These are phyloP conservation scores for Amazona guildingii DNA, from an alignment of 2,113 vertebrate genomes.

Conservation along the genomic window DNA sequence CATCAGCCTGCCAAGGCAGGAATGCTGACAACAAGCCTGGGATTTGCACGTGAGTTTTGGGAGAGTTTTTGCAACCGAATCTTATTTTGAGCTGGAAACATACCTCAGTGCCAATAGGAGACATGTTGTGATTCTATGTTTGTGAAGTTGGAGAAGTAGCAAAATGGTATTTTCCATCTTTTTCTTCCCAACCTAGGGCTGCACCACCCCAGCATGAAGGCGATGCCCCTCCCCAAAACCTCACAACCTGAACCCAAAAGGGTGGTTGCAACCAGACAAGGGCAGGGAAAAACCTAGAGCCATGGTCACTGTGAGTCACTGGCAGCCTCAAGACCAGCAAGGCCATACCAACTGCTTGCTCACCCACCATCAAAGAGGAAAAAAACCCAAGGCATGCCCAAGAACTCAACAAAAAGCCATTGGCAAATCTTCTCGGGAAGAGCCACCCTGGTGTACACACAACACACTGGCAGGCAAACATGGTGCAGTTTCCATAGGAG, in stretches of 20 bases:
- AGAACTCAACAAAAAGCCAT: neutral
- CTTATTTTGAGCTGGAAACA: neutral
- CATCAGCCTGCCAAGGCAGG: neutral
- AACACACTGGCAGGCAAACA: accelerated
- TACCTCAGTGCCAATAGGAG: accelerated
- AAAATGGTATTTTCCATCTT: neutral
- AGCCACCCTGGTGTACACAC: neutral
- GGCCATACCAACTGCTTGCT: neutral
- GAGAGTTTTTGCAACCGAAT: neutral
- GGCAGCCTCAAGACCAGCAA: accelerated
- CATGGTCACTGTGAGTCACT: neutral
- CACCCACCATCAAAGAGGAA: neutral
- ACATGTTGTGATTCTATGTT: neutral
- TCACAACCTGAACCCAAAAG: neutral
- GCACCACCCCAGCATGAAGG: neutral
- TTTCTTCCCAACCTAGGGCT: neutral
- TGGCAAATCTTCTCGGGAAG: neutral
- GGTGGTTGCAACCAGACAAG: neutral
- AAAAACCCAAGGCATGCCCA: neutral
- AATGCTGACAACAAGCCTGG: neutral
- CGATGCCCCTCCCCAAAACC: neutral
- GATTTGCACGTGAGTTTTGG: neutral
- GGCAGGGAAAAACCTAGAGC: neutral
- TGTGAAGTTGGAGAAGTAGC: neutral
- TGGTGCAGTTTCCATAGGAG: neutral